These are phyloP conservation scores for Dasysyrphus tricinctus DNA, from an alignment of 2,888 invertebrate genomes.

Conservation along the genomic window DNA sequence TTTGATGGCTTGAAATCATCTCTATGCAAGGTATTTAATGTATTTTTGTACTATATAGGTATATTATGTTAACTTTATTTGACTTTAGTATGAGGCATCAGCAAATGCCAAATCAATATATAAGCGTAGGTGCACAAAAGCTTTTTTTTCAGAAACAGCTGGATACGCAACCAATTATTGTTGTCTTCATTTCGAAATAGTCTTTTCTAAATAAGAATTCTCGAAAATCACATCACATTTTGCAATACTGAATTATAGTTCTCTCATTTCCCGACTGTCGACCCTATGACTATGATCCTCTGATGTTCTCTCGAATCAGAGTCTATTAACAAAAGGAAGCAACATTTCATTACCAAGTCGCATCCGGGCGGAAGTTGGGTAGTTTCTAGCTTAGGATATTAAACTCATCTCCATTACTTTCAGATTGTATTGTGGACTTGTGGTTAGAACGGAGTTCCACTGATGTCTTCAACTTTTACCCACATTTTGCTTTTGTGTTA, in stretches of 20 bases:
- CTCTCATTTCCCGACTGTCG: conserved; percentile 62
- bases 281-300: conserved; percentile 30
- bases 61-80: background rate
- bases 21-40: no score
- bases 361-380: conserved; percentile 68
- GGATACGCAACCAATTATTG: conserved; percentile 49
- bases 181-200: background rate
- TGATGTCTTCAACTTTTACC: conserved; percentile 65
- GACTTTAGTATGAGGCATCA: background rate
- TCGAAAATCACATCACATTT: conserved; percentile 52
- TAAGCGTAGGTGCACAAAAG: background rate
- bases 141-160: background rate
- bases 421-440: conserved; percentile 64
- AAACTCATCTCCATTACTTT: conserved; percentile 46
- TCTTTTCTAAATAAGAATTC: background rate
- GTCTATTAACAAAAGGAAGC: conserved; percentile 74
- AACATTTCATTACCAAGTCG: conserved; percentile 75
- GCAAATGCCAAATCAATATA: background rate
- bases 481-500: conserved; percentile 66
- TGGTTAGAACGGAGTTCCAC: conserved; percentile 58
- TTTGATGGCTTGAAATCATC: background rate
- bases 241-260: conserved; percentile 41
- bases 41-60: no score
- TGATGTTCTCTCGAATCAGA: conserved; percentile 45
- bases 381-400: conserved; percentile 68